Percentiles rank a stretch among this genome's conserved stretches.
These are phyloP conservation scores for Artibeus jamaicensis DNA, from an alignment of 2,797 vertebrate species.

Conservation along the genomic window DNA sequence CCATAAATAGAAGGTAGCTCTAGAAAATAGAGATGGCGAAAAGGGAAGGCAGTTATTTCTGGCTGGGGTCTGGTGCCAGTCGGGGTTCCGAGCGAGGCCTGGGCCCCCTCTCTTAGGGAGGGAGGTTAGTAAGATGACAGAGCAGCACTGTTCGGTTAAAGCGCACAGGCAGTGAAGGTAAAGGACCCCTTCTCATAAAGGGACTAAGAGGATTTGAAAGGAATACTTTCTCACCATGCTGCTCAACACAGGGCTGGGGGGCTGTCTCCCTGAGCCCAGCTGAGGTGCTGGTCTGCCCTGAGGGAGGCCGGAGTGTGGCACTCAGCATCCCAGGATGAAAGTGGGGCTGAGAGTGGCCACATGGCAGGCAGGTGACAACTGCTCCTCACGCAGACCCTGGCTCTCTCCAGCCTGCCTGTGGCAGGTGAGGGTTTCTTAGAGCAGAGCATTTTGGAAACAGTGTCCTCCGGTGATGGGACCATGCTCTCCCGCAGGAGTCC, in stretches of 20 bases:
- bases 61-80: background rate
- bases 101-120: background rate
- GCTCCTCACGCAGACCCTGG: background rate
- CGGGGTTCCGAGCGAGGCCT: background rate
- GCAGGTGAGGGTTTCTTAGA: background rate
- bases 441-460: background rate
- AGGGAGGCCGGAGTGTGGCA: background rate
- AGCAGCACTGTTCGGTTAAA: background rate
- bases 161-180: background rate
- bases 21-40: background rate
- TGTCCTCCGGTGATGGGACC: background rate
- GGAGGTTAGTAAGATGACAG: background rate
- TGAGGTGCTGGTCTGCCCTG: background rate
- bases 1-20: background rate
- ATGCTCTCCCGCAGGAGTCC: constrained; percentile 67
- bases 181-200: background rate
- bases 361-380: background rate
- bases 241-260: background rate
- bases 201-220: background rate
- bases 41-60: background rate
- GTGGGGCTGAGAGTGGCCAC: background rate
- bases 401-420: background rate
- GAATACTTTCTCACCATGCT: background rate
- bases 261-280: background rate
- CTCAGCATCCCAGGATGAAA: background rate